A percentile compares a stretch with the other conserved stretches of the same genome.
Conservation (phyloP, 2,113 vertebrate genomes). For the Aegotheles bennettii region DNA sequence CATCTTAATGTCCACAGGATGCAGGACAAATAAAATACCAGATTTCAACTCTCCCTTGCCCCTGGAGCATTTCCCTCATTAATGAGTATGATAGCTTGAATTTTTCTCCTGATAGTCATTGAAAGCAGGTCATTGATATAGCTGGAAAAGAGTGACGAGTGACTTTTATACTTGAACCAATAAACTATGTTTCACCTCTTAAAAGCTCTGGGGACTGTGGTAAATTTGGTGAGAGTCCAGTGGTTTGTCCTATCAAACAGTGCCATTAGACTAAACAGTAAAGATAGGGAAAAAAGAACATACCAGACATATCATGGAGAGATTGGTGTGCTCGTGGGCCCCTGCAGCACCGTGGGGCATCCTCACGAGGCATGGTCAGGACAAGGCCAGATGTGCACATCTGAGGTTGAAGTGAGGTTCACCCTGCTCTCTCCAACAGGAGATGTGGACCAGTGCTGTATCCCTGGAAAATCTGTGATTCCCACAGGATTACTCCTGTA, state of each 20-base stretch:
- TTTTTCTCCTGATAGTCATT: conserved; percentile 44
- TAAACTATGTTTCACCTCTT: conserved; percentile 16
- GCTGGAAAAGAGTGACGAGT: background rate
- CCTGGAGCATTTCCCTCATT: conserved; percentile 8
- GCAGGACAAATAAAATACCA: background rate
- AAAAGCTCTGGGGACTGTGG: background rate
- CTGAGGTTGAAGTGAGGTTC: accelerated
- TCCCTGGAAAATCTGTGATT: background rate
- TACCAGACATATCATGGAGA: accelerated
- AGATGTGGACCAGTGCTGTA: background rate
- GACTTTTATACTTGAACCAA: background rate
- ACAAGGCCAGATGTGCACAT: background rate
- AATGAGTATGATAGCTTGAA: conserved; percentile 12
- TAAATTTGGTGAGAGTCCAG: background rate
- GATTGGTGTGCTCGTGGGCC: accelerated
- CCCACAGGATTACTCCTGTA: background rate
- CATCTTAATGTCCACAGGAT: background rate
- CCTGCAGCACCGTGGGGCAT: accelerated
- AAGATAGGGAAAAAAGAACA: background rate
- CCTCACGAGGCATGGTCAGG: accelerated
- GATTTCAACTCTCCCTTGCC: background rate
- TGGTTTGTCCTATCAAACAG: background rate
- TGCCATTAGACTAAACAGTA: background rate
- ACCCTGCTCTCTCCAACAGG: background rate
- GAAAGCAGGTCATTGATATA: background rate